Conservation (phyloP, 1,140 invertebrate genomes). For the Solenopsis fugax region DNA sequence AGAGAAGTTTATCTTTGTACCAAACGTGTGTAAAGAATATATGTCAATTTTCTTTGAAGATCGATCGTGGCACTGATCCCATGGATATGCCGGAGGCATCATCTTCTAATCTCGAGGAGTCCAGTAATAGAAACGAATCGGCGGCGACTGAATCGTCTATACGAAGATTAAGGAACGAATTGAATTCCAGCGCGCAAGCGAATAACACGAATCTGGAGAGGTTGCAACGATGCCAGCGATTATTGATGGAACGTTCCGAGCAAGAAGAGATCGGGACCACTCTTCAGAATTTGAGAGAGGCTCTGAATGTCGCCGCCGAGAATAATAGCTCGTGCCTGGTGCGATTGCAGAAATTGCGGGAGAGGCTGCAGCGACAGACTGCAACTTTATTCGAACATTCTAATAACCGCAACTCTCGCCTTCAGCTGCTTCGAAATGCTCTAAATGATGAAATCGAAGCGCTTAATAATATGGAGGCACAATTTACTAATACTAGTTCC, state of each 20-base stretch:
- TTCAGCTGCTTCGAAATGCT: conserved; percentile 68
- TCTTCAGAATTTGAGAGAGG: conserved; percentile 69
- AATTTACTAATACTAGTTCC: conserved; percentile 70
- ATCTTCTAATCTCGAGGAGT: conserved; percentile 34
- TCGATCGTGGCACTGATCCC: conserved; percentile 88
- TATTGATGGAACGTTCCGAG: conserved; percentile 65
- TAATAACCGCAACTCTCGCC: conserved; percentile 51
- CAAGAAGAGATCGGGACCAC: conserved; percentile 60
- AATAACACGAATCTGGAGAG: conserved; percentile 72
- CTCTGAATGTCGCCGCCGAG: conserved; percentile 67
- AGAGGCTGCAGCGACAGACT: conserved; percentile 68
- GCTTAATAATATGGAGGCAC: conserved; percentile 75
- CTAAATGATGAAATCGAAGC: conserved; percentile 74
- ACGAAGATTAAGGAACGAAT: conserved; percentile 72
- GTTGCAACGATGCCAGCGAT: conserved; percentile 63
- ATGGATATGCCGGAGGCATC: conserved; percentile 87
- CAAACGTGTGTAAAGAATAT: conserved; percentile 44
- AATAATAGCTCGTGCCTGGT: conserved; percentile 72
- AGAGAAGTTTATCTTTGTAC: conserved; percentile 79
- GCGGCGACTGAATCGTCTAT: conserved; percentile 60
- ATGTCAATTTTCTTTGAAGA: conserved; percentile 61
- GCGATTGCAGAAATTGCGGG: conserved; percentile 71
- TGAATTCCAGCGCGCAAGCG: conserved; percentile 69
- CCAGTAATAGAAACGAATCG: conserved; percentile 48
- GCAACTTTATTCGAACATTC: conserved; percentile 56